Percentiles rank a stretch among this genome's conserved stretches.
Evolutionary conservation across 2,113 vertebrate species (phyloP).

Genomic region (Talpa occidentalis): DNA sequence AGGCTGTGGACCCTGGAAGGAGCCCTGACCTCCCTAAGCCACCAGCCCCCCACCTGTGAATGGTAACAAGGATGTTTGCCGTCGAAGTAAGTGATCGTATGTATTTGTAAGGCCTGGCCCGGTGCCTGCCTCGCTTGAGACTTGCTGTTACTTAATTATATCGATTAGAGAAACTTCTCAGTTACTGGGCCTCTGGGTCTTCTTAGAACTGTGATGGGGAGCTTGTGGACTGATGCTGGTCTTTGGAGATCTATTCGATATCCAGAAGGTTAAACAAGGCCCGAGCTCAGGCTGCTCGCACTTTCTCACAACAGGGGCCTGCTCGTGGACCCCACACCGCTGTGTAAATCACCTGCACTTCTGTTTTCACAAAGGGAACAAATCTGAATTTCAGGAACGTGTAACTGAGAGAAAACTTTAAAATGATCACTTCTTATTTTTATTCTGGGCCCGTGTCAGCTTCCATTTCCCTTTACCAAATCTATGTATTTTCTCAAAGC

Average conservation of each 20-base stretch:
- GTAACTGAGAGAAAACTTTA: background rate
- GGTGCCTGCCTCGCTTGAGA: constrained; percentile 20
- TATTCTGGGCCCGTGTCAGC: background rate
- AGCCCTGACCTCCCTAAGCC: background rate
- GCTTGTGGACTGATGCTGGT: background rate
- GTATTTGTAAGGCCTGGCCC: constrained; percentile 42
- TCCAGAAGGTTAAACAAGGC: background rate
- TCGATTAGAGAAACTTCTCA: constrained; percentile 58
- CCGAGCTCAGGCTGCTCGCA: background rate
- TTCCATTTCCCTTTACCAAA: background rate
- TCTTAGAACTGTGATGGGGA: background rate
- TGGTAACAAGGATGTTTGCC: background rate
- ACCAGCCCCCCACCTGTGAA: constrained; percentile 18
- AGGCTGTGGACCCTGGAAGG: background rate
- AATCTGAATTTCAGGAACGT: background rate
- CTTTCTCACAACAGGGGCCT: background rate
- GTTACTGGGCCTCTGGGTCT: constrained; percentile 46
- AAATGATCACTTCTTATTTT: background rate
- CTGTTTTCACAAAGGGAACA: background rate
- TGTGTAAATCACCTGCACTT: background rate
- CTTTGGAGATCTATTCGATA: constrained; percentile 48
- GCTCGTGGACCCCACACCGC: rapidly evolving
- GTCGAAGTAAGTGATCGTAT: constrained; percentile 25
- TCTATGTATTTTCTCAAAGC: background rate
- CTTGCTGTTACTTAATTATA: constrained; percentile 49